These are phyloP conservation scores for Drosophila saltans DNA, from an alignment of 1,140 invertebrate species.

Conservation along the genomic window DNA sequence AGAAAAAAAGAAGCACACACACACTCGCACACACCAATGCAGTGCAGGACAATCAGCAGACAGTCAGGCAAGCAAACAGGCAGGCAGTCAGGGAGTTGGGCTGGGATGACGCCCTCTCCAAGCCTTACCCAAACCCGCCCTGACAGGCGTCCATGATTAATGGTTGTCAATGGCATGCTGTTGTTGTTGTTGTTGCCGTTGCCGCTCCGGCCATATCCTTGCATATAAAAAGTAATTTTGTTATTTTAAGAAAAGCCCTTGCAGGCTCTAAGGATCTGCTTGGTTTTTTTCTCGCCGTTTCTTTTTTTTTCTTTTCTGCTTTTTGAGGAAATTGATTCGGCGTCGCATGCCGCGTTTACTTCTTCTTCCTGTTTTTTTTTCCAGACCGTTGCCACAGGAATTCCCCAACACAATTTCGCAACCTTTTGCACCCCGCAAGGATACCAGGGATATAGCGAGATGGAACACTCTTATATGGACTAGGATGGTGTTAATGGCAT, in stretches of 20 bases:
- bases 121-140: slow-evolving; percentile 60
- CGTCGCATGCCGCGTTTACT: slow-evolving; percentile 49
- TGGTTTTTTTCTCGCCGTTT: slow-evolving; percentile 2
- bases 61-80: slow-evolving; percentile 20
- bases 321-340: slow-evolving; percentile 74
- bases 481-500: slow-evolving; percentile 72
- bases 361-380: slow-evolving; percentile 45
- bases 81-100: slow-evolving; percentile 17
- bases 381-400: slow-evolving; percentile 71
- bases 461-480: slow-evolving; percentile 6
- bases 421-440: slow-evolving; percentile 73
- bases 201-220: slow-evolving; percentile 26
- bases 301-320: slow-evolving; percentile 18
- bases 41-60: slow-evolving; percentile 66
- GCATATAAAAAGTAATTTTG: slow-evolving; percentile 81
- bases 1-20: slow-evolving; percentile 15
- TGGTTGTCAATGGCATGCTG: slow-evolving; percentile 81
- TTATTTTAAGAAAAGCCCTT: slow-evolving; percentile 79
- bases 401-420: slow-evolving; percentile 78
- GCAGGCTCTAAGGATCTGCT: slow-evolving; percentile 52
- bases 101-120: slow-evolving; percentile 11
- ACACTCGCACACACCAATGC: slow-evolving; percentile 38
- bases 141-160: slow-evolving; percentile 83
- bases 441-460: slow-evolving; percentile 8
- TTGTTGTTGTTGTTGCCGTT: slow-evolving; percentile 37